Base-by-base conservation (phyloP, 2,113 vertebrate genomes). In the Chionodraco myersi region DNA sequence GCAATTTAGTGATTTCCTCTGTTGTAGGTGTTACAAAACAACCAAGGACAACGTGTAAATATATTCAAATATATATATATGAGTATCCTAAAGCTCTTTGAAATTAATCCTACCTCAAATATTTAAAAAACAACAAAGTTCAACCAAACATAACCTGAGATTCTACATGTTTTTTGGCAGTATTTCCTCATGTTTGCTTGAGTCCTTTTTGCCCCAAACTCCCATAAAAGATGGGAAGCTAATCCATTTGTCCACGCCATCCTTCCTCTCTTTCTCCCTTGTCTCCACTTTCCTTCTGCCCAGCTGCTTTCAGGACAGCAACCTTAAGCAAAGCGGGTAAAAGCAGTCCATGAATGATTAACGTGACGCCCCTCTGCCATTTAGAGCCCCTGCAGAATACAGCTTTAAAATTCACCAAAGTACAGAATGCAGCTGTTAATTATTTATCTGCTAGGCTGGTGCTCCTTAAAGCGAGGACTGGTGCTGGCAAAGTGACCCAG, bases 301-400 rank as follows among this genome's bases (percentile, higher is more conserved):
- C 63, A 68, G 64, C 57, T 53, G 41, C 81, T 84, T 90, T 67
- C 77, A 92, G 89, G 92, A 95, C 91, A 83, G 86, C 84, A 92
- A 94, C 90, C 91, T 93, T 82, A 87, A 92, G 89, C 90, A 91
- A 91, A 89, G 83, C 59, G 90, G 72, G 91, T 94, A 94, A 94
- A 94, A 95, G 91, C 91, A 85, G 71, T 82, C 66, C 86, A 95
- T 95, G 88, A 95, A 95, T 94, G 90, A 94, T 95, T 95, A 93
- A 93, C 84, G 15, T 21, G 21, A 21, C 16, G 49, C 47, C 75
- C 87, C 89, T 80, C 77, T 61, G 81, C 90, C 90, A 95, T 94
- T 95, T 94, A 95, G 90, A 92, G 88, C 88, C 93, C 91, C 92
- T 83, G 87, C 92, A 92, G 92, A 93, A 89, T 88, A 87, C 85